Base-by-base conservation (phyloP, 2,797 vertebrate genomes). In the Smutsia temminckii region DNA sequence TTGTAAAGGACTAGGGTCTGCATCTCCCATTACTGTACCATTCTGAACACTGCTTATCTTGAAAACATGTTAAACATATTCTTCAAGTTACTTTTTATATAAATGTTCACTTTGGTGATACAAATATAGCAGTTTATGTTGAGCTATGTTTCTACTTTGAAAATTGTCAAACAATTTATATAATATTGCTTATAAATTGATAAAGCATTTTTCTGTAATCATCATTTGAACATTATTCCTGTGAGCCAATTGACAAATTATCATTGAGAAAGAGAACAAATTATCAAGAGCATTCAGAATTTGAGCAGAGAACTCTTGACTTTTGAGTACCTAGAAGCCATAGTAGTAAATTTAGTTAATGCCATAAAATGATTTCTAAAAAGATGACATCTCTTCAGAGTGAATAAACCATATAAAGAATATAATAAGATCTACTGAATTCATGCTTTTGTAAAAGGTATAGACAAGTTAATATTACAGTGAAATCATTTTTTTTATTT, bases 361-460 rank as follows among this genome's bases (percentile, higher is more conserved):
- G 51, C 37, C 27, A 34, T 89, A 51, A 91, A 94, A 89, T 91
- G 10, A 88, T 96, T 95, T 95, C 84, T 95, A 40, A 79, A 74
- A 91, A 66, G 53, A 20, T 84, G 10, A 85, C 40, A 53, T 40
- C 18, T 94, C 32, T 94, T 85, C 12, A 91, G 32, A 88, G 88
- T 88, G 46, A 94, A 59, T 57, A 89, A 93, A 86, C 9, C 18
- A 61, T 53, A 21, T 55, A 85, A 94, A 92, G 69, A 37, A 55
- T 93, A 6, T 93, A 75, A 11, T 74, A 93, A 94, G 17, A 10
- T 68, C 6, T 81, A 0, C 75, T 92, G 23, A 92, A 79, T 92
- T 90, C 42, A 85, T 85, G 20, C 21, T 29, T 88, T 88, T 78
- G 40, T 68, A 61, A 80, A 90, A 91, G 34, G 40, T 84, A 37